Percentiles rank a stretch among this genome's conserved stretches.
Conservation (phyloP, 2,113 vertebrate genomes). For the Pica pica region DNA sequence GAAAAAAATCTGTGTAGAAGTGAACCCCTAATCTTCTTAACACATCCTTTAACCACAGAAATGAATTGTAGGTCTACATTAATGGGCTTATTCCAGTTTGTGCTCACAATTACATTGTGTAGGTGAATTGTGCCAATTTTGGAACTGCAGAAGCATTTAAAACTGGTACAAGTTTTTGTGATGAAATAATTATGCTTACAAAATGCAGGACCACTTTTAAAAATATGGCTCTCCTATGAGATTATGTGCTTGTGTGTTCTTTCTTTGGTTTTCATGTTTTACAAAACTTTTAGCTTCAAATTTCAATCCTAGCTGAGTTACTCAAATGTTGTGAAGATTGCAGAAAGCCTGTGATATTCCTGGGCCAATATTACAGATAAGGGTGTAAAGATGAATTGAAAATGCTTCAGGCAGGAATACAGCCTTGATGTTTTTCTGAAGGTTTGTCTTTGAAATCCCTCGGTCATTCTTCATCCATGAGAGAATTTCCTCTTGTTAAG, state of each 20-base stretch:
- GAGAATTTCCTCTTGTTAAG: neutral
- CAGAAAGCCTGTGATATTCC: neutral
- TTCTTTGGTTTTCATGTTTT: neutral
- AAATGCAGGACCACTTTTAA: neutral
- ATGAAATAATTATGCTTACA: neutral
- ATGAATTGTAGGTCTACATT: neutral
- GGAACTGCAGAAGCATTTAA: neutral
- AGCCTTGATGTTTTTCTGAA: neutral
- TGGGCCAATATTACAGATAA: neutral
- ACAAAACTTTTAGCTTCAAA: neutral
- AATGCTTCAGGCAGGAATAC: neutral
- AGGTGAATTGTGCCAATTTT: neutral
- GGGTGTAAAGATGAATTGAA: neutral
- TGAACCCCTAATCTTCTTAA: neutral
- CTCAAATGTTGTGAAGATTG: neutral
- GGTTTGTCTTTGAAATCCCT: neutral
- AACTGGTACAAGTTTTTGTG: neutral
- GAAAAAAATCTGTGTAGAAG: neutral
- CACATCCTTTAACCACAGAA: neutral
- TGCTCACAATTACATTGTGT: neutral
- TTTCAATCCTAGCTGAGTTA: neutral
- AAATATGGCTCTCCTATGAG: neutral
- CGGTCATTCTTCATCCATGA: neutral
- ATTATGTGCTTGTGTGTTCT: neutral
- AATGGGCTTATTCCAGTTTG: neutral